Evolutionary conservation across 2,888 invertebrate species (phyloP).

Genomic region (Exephanes ischioxanthus): DNA sequence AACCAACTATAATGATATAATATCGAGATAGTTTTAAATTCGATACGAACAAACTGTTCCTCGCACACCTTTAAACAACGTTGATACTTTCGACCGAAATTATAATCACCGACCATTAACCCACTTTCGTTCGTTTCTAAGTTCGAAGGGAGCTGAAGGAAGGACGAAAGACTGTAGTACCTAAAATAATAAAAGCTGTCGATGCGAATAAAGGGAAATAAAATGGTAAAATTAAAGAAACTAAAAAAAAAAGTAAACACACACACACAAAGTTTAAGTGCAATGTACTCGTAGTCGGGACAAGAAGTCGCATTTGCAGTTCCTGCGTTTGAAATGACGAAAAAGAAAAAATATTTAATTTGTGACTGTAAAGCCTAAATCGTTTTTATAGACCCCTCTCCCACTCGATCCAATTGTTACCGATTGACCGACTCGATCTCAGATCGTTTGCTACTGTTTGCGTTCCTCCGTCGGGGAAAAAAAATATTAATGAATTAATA

Average conservation of each 20-base stretch:
- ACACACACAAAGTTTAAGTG: constrained; percentile 40
- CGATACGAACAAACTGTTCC: constrained; percentile 47
- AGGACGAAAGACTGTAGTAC: constrained; percentile 38
- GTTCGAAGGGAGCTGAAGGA: constrained; percentile 28
- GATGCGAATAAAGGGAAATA: constrained; percentile 29
- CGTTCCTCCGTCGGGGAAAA: neutral
- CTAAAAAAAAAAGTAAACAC: constrained; percentile 12
- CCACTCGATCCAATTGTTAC: constrained; percentile 5
- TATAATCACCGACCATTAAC: constrained; percentile 24
- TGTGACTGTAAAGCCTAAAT: constrained; percentile 10
- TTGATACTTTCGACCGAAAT: constrained; percentile 51
- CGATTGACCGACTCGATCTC: neutral
- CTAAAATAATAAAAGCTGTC: constrained; percentile 30
- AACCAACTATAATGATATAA: constrained; percentile 44
- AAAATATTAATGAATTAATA: neutral
- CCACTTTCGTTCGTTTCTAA: constrained; percentile 28
- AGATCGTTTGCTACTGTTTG: neutral
- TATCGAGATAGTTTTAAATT: constrained; percentile 36
- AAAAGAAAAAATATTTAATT: neutral
- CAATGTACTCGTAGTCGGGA: constrained; percentile 38
- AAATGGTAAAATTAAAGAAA: constrained; percentile 15
- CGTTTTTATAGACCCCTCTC: neutral
- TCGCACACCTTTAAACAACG: constrained; percentile 28
- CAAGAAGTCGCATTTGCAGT: constrained; percentile 48
- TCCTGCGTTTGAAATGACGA: neutral